Conservation (phyloP, 2,888 invertebrate species). For the Allolobophora icterica region DNA sequence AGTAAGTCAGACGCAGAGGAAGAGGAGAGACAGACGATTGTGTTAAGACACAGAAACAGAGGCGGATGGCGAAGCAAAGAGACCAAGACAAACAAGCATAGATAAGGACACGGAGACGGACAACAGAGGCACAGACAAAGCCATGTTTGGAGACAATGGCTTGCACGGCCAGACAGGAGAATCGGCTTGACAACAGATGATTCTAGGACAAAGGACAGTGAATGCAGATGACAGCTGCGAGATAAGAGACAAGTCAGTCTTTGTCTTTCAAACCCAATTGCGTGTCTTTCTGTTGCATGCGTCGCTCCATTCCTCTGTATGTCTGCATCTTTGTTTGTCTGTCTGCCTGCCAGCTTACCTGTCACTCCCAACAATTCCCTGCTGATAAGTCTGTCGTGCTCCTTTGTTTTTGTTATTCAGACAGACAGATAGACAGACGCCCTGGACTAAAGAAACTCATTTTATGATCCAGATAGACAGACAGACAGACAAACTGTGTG, state of each 20-base stretch:
- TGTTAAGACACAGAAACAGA: neutral
- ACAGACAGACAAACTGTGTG: too few species aligned
- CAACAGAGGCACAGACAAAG: neutral
- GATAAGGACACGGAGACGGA: neutral
- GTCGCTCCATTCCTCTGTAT: too few species aligned
- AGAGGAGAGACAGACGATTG: neutral
- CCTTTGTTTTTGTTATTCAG: too few species aligned
- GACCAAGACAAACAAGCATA: neutral
- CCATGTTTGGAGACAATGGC: too few species aligned
- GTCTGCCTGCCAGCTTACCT: too few species aligned
- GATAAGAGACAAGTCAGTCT: neutral
- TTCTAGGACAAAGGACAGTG: slow-evolving; percentile 9
- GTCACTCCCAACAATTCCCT: too few species aligned
- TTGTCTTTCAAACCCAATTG: too few species aligned
- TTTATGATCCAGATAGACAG: neutral
- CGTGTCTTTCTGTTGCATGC: too few species aligned
- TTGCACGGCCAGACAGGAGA: neutral
- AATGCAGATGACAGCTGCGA: neutral
- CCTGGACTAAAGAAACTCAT: too few species aligned
- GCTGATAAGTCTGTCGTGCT: neutral
- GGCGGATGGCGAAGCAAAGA: neutral
- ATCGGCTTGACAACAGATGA: neutral
- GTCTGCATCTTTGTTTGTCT: too few species aligned
- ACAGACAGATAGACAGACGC: too few species aligned
- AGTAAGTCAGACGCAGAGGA: too few species aligned